Evolutionary conservation across 2,113 vertebrate genomes (phyloP), one percentile per base, ranked within the genome.

Genomic region (Corydoras maculifer): DNA sequence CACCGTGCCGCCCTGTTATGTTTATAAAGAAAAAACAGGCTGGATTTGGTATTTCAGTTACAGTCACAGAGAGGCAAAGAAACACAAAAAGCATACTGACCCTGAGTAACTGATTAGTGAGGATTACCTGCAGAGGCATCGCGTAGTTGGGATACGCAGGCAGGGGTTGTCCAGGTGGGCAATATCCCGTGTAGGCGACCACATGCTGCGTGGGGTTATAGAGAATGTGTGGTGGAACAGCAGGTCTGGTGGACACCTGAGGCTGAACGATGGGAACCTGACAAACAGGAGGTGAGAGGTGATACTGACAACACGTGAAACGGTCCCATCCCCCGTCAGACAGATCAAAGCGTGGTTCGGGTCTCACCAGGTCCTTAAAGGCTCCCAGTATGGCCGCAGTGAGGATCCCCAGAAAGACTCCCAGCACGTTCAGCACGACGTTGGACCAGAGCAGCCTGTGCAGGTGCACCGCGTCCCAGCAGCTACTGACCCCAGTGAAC

Each of bases 151-250:
- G 89, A 76, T 93, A 94, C 0, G 92, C 81, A 0, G 93, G 92
- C 43, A 94, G 82, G 0, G 87, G 14, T 30, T 90, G 85, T 0
- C 89, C 80, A 0, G 89, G 76, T 0, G 89, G 90, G 70, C 90
- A 92, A 82, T 94, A 93, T 2, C 93, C 90, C 0, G 91, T 13
- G 0, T 92, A 94, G 2, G 91, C 90, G 77, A 95, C 79, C 82
- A 94, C 87, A 81, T 98, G 94, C 82, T 94, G 94, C 3, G 89
- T 87, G 0, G 94, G 94, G 77, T 94, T 94, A 84, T 94, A 95
- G 55, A 97, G 83, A 78, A 92, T 92, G 85, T 94, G 93, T 51
- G 94, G 93, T 0, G 91, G 87, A 0, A 89, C 80, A 0, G 88
- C 76, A 0, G 89, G 87, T 75, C 88, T 87, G 11, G 87, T 86